These are phyloP conservation scores for Tylochromis polylepis DNA, from an alignment of 2,113 vertebrate species.

Conservation along the genomic window DNA sequence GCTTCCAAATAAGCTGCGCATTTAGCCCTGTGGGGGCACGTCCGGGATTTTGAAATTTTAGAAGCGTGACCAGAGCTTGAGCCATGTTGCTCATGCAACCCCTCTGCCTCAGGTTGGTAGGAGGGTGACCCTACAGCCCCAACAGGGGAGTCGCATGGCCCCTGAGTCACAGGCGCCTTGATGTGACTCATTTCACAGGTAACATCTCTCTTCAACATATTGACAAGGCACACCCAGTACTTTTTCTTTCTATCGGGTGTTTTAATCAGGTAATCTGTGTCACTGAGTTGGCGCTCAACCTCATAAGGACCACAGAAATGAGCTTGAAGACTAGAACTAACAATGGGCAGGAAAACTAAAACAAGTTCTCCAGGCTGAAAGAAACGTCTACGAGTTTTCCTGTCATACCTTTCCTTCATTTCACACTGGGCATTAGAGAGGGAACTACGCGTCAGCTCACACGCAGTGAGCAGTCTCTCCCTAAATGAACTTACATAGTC, in stretches of 20 bases:
- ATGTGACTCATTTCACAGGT: too few relatives aligned
- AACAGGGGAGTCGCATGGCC: too few relatives aligned
- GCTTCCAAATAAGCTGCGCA: too few relatives aligned
- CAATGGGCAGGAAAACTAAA: accelerated
- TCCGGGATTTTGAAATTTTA: too few relatives aligned
- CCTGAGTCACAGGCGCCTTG: too few relatives aligned
- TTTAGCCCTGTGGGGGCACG: too few relatives aligned
- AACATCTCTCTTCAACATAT: not conserved
- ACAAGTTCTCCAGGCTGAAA: not conserved
- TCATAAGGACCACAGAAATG: accelerated
- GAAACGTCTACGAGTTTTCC: not conserved
- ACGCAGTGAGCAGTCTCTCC: not conserved
- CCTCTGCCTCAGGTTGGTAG: too few relatives aligned
- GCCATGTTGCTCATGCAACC: too few relatives aligned
- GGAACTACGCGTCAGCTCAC: accelerated
- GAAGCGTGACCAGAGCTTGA: too few relatives aligned
- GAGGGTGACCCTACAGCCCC: too few relatives aligned
- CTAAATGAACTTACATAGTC: not conserved
- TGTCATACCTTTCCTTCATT: accelerated
- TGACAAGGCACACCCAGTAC: not conserved
- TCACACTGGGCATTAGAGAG: not conserved
- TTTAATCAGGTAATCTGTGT: not conserved
- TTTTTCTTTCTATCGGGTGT: accelerated
- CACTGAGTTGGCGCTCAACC: not conserved
- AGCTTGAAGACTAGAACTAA: accelerated